phyloP scores from a whole-genome alignment of 1,140 invertebrate species.

The Drosophila ananassae region DNA sequence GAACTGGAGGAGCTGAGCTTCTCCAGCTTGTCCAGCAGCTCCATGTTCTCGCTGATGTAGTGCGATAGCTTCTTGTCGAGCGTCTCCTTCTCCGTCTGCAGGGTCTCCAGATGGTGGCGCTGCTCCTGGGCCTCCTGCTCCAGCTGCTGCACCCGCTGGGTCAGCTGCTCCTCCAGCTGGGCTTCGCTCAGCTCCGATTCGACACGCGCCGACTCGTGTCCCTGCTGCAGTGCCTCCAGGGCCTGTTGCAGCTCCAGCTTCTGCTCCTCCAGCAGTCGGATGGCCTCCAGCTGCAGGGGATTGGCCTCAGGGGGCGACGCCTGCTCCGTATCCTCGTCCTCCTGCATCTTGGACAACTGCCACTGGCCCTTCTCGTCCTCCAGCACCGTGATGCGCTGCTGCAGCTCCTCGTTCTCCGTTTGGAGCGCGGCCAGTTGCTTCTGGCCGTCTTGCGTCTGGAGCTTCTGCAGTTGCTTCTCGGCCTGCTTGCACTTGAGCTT shows the following conservation, averaged over 20 bases:
- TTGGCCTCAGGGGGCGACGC: background rate
- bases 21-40: slow-evolving; percentile 87
- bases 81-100: slow-evolving; percentile 86
- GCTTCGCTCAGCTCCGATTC: slow-evolving; percentile 87
- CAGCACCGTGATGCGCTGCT: slow-evolving; percentile 91
- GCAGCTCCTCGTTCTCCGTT: slow-evolving; percentile 87
- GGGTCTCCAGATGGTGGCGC: slow-evolving; percentile 77
- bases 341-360: slow-evolving; percentile 86
- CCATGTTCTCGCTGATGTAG: slow-evolving; percentile 88
- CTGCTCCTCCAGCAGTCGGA: slow-evolving; percentile 75
- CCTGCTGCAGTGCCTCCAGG: slow-evolving; percentile 53
- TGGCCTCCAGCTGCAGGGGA: slow-evolving; percentile 53
- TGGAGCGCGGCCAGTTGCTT: slow-evolving; percentile 87
- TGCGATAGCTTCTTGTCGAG: slow-evolving; percentile 86
- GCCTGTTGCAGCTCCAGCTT: slow-evolving; percentile 68
- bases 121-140: slow-evolving; percentile 86
- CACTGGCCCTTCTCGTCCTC: slow-evolving; percentile 96
- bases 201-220: slow-evolving; percentile 84
- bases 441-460: slow-evolving; percentile 89
- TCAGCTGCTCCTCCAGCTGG: slow-evolving; percentile 88
- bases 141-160: slow-evolving; percentile 60
- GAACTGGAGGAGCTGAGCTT: slow-evolving; percentile 88
- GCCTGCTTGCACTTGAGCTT: slow-evolving; percentile 93
- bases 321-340: slow-evolving; percentile 22
- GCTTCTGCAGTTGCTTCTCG: slow-evolving; percentile 91